Conservation (phyloP, 2,797 vertebrate species). For the Catharus ustulatus region DNA sequence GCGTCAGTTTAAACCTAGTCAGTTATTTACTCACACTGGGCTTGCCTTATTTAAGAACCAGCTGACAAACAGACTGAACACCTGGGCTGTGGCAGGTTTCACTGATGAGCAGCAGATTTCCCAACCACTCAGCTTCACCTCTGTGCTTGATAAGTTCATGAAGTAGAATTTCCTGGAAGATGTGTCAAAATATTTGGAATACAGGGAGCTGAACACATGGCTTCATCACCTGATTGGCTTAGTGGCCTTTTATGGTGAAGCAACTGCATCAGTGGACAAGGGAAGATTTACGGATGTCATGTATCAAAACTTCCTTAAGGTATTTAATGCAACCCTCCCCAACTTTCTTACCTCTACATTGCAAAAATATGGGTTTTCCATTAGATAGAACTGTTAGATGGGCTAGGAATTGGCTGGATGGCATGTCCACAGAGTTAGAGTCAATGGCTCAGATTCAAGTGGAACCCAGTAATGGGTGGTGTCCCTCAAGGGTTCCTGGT, state of each 20-base stretch:
- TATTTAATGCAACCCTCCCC: background rate
- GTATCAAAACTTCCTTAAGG: background rate
- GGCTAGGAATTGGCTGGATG: background rate
- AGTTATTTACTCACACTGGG: background rate
- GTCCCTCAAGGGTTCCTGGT: background rate
- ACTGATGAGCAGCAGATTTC: background rate
- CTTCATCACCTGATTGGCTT: background rate
- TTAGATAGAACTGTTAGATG: background rate
- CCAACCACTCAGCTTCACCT: background rate
- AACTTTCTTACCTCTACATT: background rate
- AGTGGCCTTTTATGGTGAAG: background rate
- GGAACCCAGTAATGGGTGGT: background rate
- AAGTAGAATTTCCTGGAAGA: background rate
- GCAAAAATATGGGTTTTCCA: background rate
- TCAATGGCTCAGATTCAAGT: background rate
- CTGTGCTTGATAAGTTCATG: background rate
- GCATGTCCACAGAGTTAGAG: background rate
- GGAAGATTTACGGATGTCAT: background rate
- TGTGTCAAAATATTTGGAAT: background rate
- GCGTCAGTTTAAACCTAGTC: background rate
- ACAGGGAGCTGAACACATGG: background rate
- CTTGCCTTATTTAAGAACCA: background rate
- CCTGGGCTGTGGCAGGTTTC: background rate
- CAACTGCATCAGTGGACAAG: background rate
- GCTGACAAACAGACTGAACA: background rate